Conservation (phyloP, 1,140 invertebrate genomes). For the Portunus trituberculatus region DNA sequence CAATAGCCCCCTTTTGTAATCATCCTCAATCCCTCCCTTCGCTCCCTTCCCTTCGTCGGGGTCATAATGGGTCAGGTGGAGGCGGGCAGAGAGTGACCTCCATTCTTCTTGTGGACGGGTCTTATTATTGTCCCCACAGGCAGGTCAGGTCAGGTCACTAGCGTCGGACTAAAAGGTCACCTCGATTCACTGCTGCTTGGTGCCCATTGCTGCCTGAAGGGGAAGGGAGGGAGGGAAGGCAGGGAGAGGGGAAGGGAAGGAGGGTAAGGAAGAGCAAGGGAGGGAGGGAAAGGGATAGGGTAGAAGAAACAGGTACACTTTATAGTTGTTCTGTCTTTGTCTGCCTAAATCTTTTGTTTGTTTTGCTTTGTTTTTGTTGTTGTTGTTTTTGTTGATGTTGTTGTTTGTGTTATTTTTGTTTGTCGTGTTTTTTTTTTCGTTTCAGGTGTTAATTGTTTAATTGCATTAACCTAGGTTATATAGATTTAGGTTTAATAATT, state of each 20-base stretch:
- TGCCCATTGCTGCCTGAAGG: neutral
- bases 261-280: too few species aligned
- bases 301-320: too few species aligned
- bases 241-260: too few species aligned
- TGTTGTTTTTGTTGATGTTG: neutral
- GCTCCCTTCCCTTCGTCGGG: neutral
- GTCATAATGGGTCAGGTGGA: neutral
- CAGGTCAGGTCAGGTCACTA: neutral
- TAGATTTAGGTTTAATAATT: neutral
- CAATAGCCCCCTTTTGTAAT: neutral
- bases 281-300: too few species aligned
- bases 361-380: neutral
- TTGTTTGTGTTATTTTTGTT: neutral
- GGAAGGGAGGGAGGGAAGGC: neutral
- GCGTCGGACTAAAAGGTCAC: neutral
- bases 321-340: too few species aligned
- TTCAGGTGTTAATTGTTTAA: too few species aligned
- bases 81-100: too few species aligned
- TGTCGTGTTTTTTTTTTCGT: too few species aligned
- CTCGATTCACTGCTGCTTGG: neutral
- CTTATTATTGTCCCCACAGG: neutral
- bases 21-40: neutral
- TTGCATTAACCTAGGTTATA: too few species aligned
- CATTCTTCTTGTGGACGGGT: too few species aligned
- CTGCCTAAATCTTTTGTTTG: neutral